Evolutionary conservation across 2,113 vertebrate species (phyloP).

Genomic region (Oriolus oriolus): DNA sequence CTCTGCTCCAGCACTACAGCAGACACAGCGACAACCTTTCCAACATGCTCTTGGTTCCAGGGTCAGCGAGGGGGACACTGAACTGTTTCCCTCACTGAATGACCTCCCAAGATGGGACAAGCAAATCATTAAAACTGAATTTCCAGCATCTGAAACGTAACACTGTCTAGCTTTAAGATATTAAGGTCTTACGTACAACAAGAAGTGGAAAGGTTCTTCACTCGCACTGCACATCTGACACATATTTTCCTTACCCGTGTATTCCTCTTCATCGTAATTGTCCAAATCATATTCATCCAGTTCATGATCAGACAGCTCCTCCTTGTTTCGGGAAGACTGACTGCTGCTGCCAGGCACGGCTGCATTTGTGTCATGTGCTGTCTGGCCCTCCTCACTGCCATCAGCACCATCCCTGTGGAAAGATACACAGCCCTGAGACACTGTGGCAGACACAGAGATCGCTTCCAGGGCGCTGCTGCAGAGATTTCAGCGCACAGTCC

Average conservation of each 20-base stretch:
- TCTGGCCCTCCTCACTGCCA: slow-evolving; percentile 67
- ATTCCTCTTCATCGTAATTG: slow-evolving; percentile 85
- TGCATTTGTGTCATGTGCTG: background rate
- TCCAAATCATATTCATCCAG: slow-evolving; percentile 89
- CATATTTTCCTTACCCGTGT: slow-evolving; percentile 63
- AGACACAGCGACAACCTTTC: background rate
- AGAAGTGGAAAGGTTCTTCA: background rate
- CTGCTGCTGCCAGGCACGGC: background rate
- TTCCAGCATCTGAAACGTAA: background rate
- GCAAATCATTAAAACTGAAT: background rate
- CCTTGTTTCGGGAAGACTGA: slow-evolving; percentile 13
- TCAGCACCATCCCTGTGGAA: slow-evolving; percentile 57
- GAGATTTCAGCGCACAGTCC: background rate
- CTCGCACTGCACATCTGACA: background rate
- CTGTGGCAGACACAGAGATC: too few relatives aligned
- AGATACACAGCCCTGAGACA: background rate
- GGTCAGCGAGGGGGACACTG: background rate
- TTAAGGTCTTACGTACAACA: background rate
- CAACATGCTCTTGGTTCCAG: background rate
- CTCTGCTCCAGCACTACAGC: background rate
- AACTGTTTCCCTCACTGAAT: background rate
- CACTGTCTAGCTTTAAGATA: background rate
- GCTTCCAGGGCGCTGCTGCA: background rate
- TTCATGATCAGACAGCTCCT: slow-evolving; percentile 60
- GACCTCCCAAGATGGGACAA: background rate